Evolutionary conservation across 2,888 invertebrate genomes (phyloP).

Genomic region (Opisthograptis luteolata): DNA sequence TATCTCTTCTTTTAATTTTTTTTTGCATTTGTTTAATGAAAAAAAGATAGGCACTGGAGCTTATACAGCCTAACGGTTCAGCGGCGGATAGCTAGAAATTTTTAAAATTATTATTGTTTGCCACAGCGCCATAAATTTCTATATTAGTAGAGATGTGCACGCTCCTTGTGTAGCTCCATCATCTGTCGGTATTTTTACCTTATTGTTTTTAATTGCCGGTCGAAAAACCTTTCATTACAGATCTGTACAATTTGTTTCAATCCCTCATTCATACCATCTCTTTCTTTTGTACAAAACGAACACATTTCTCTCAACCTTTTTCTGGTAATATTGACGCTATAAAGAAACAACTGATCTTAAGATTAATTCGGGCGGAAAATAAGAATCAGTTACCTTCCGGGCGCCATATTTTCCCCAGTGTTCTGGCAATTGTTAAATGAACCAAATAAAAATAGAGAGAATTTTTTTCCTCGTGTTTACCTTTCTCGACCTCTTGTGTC

Average conservation of each 20-base stretch:
- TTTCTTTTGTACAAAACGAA: constrained; percentile 3
- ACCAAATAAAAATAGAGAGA: constrained; percentile 52
- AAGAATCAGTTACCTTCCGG: constrained; percentile 50
- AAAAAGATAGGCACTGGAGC: too few relatives aligned
- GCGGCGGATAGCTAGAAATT: too few relatives aligned
- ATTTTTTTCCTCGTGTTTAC: constrained; percentile 49
- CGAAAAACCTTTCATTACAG: neutral
- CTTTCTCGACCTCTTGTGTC: constrained; percentile 37
- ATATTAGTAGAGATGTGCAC: too few relatives aligned
- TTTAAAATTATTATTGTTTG: too few relatives aligned
- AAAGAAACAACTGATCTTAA: constrained; percentile 37
- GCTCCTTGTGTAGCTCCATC: too few relatives aligned
- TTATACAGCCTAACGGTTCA: too few relatives aligned
- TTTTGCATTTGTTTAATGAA: too few relatives aligned
- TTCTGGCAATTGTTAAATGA: constrained; percentile 57
- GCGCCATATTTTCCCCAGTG: constrained; percentile 48
- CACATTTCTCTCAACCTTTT: constrained; percentile 20
- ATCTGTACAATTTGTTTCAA: constrained; percentile 7
- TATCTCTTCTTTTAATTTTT: too few relatives aligned
- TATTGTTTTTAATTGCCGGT: too few relatives aligned
- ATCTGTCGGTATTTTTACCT: too few relatives aligned
- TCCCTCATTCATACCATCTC: neutral
- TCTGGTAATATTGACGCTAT: constrained; percentile 28
- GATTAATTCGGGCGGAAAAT: constrained; percentile 60
- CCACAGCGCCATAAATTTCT: too few relatives aligned